Base-by-base conservation (phyloP, 2,888 invertebrate genomes). In the Thereva nobilitata region DNA sequence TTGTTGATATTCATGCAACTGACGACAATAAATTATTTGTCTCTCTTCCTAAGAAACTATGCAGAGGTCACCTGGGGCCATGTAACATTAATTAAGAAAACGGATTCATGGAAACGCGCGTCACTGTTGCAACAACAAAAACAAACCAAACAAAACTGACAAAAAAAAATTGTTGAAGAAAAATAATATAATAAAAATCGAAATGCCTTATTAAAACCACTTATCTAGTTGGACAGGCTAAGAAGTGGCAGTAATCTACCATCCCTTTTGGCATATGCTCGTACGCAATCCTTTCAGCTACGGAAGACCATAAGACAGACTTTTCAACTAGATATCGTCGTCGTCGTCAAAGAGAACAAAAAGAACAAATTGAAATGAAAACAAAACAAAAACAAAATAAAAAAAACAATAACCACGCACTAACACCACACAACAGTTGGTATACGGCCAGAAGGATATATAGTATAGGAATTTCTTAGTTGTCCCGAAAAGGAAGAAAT, bases 401-500 rank as follows among this genome's bases (percentile, higher is more conserved):
- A 23, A 23, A 23, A 23, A 23, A 23, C 23, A 23, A 23, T 2
- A 23, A 23, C 23, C 1, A 23, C 23, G 23, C 23, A 23, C 23
- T 23, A 23, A 23, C 23, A 23, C 23, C 23, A 23, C 23, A 23
- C 23, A 23, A 23, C 23, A 23, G 2, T 2, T n/a, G 2, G 2
- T 23, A 23, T 23, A 23, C 23, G 2, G 23, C 23, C 23, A 23
- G 23, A 23, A 23, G 23, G 23, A 23, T 23, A 23, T 23, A 23
- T 23, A 23, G 23, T 23, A 23, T 23, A 23, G 23, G 23, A 23
- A 63, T 63, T 63, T 52, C 57, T 54, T 68, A 63, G 49, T 66
- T 55, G 54, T 66, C 66, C 61, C 41, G 65, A 68, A 68, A 68
- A 68, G 68, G 68, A 68, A 68, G 61, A 61, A 65, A 61, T 65